Evolutionary conservation across 2,888 invertebrate genomes (phyloP).

Genomic region (Argyresthia albistria): DNA sequence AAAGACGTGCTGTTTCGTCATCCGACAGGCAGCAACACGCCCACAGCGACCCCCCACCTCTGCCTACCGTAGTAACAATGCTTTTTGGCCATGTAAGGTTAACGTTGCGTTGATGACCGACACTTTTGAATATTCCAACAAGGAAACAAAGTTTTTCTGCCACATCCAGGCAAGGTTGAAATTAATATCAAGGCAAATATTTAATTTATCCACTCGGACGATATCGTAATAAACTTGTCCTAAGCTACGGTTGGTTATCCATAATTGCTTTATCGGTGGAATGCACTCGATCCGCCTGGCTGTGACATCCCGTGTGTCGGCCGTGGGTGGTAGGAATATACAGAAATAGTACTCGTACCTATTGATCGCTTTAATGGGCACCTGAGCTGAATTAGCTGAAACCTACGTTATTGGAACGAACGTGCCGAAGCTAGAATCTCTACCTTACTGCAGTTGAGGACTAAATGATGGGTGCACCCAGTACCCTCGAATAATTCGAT

Average conservation of each 20-base stretch:
- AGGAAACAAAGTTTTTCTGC: conserved; percentile 1
- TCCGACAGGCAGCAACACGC: conserved; percentile 47
- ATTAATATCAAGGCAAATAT: background rate
- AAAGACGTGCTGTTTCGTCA: conserved; percentile 59
- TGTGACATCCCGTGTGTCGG: too few relatives aligned
- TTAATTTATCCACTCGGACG: background rate
- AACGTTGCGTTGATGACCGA: background rate
- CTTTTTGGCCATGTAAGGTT: background rate
- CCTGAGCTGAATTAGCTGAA: background rate
- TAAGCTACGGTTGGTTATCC: too few relatives aligned
- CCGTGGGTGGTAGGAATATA: too few relatives aligned
- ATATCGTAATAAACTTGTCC: too few relatives aligned
- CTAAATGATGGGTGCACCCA: too few relatives aligned
- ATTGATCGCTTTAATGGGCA: background rate
- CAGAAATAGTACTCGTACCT: too few relatives aligned
- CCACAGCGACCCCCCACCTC: conserved; percentile 32
- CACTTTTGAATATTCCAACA: conserved; percentile 1
- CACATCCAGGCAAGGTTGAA: background rate
- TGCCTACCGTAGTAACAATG: background rate
- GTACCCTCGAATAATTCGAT: too few relatives aligned
- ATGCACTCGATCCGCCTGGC: too few relatives aligned
- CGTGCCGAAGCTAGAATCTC: background rate
- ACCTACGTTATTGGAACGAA: background rate
- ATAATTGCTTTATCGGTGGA: too few relatives aligned
- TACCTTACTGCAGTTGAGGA: too few relatives aligned